These are phyloP conservation scores for Leptestheria dahalacensis DNA, from an alignment of 1,140 invertebrate genomes.

Conservation along the genomic window DNA sequence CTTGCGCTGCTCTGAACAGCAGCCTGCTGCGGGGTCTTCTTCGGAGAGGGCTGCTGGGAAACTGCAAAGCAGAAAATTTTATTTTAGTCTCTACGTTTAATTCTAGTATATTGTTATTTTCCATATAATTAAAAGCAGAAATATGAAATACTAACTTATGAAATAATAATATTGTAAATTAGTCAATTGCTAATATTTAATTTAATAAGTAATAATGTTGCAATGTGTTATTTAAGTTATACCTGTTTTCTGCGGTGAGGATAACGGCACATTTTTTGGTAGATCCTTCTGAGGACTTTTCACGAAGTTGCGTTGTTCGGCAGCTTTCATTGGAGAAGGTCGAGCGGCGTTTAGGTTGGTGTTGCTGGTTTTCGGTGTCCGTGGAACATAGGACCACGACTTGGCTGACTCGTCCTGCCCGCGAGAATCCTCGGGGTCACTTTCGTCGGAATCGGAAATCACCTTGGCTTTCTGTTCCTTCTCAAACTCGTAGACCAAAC, in stretches of 20 bases:
- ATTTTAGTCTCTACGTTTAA: no score
- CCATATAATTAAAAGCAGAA: no score
- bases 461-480: constrained; percentile 11
- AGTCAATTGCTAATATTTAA: background rate
- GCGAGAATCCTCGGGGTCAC: background rate
- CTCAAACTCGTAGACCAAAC: constrained; percentile 15
- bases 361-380: background rate
- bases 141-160: no score
- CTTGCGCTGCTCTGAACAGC: background rate
- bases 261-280: background rate
- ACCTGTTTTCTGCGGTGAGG: background rate
- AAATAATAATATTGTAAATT: background rate
- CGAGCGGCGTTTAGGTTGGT: background rate
- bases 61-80: no score
- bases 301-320: background rate
- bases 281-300: background rate
- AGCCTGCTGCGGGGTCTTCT: background rate
- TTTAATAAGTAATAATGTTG: background rate
- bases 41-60: background rate
- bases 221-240: background rate
- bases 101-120: no score
- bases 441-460: background rate
- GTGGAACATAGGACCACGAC: constrained; percentile 9
- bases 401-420: constrained; percentile 6
- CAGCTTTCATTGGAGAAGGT: background rate